Evolutionary conservation across 2,797 vertebrate genomes (phyloP), one percentile per base, ranked within the genome.

Genomic region (Zenarchopterus dispar): DNA sequence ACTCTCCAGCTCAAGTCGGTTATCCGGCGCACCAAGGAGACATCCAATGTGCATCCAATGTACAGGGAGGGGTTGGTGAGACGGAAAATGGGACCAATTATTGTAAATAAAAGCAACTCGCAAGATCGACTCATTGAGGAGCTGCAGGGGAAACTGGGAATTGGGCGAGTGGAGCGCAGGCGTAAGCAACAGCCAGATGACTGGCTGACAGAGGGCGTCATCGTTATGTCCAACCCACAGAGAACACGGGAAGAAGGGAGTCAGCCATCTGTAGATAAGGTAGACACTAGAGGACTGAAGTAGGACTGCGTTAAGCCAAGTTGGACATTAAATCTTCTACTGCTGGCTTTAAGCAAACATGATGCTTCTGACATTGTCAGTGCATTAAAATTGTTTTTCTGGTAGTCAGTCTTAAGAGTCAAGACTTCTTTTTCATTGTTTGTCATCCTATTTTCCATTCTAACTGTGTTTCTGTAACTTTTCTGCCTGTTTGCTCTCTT

Each of bases 11-110:
- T 99, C 85, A 96, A 97, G 85, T 96, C 96, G 21, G 95, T 98
- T 85, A 98, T 99, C 90, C 95, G 94, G 82, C 96, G 96, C 89
- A 99, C 97, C 80, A 97, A 95, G 92, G 96, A 98, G 90, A 95
- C 94, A 0, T 42, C 93, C 41, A 96, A 97, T 8, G 95, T 96
- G 44, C 97, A 99, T 82, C 97, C 97, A 28, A 96, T 98, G 97
- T 97, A 88, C 87, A 95, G 95, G 43, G 96, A 98, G 8, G 94
- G 93, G 56, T 90, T 94, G 65, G 91, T 95, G 24, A 94, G 96
- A 22, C 93, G 94, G 62, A 96, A 94, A 86, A 92, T 95, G 94
- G 96, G 96, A 47, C 96, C 97, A 1, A 86, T 96, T 67, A 91
- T 95, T 84, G 93, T 95, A 80, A 94, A 97, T 89, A 96, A 98